Percentiles rank a stretch among this genome's conserved stretches.
phyloP scores from a whole-genome alignment of 2,797 vertebrate genomes.

The Microctenopoma lineatum region DNA sequence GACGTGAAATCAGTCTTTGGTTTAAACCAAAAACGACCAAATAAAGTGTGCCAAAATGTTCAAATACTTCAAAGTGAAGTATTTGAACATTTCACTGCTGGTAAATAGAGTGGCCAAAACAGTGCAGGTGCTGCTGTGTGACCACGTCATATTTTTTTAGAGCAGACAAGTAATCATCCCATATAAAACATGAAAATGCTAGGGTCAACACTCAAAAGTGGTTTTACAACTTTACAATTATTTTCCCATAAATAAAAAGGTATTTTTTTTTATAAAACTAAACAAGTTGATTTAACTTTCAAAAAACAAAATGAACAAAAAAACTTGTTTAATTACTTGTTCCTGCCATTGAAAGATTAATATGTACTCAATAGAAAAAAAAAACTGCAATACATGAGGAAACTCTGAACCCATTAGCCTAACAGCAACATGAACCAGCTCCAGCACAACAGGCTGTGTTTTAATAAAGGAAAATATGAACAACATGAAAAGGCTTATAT shows the following conservation, averaged over 20 bases:
- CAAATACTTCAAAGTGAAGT: conserved; percentile 1
- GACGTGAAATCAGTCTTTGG: neutral
- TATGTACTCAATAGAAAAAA: neutral
- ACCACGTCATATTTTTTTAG: neutral
- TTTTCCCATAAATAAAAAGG: neutral
- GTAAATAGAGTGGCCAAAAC: too few species aligned
- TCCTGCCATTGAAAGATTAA: neutral
- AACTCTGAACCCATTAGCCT: conserved; percentile 20
- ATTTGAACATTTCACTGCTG: neutral
- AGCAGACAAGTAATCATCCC: neutral
- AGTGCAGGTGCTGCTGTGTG: too few species aligned
- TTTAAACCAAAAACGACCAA: neutral
- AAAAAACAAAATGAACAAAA: neutral
- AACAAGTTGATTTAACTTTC: neutral
- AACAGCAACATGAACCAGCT: conserved; percentile 39
- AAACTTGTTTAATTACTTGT: neutral
- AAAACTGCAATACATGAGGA: conserved; percentile 8
- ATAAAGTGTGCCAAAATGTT: conserved; percentile 2
- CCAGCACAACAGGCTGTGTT: conserved; percentile 37
- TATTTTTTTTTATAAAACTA: neutral
- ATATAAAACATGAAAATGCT: neutral
- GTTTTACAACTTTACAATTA: neutral
- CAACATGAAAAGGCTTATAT: conserved; percentile 46
- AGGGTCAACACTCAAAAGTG: neutral
- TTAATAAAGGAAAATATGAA: conserved; percentile 72